A percentile compares a stretch with the other conserved stretches of the same genome.
Conservation (phyloP, 35 echinoderm and acorn worm species). For the Stichopus chloronotus region DNA sequence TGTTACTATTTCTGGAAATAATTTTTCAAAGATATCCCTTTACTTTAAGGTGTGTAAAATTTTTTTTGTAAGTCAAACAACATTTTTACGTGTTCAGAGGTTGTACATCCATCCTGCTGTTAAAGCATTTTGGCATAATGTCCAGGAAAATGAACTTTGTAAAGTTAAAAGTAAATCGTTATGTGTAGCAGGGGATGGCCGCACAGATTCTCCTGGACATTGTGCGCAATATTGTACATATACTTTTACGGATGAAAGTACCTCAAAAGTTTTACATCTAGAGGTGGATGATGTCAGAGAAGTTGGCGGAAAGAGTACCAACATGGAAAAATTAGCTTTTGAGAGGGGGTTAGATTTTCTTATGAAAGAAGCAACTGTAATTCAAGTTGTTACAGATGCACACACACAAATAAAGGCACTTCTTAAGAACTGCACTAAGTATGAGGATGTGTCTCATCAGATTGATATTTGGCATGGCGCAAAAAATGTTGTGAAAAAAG, state of each 20-base stretch:
- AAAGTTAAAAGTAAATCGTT: background rate
- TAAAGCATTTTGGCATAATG: slow-evolving; percentile 19
- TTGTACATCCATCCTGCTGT: slow-evolving; percentile 49
- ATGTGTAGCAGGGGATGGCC: slow-evolving; percentile 52
- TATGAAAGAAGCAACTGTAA: slow-evolving; percentile 28
- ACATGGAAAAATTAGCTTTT: slow-evolving; percentile 59
- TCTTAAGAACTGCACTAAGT: slow-evolving; percentile 37
- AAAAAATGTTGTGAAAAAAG: slow-evolving; percentile 63
- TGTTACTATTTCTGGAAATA: slow-evolving; percentile 52
- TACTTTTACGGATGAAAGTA: slow-evolving; percentile 47
- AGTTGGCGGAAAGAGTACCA: slow-evolving; percentile 53
- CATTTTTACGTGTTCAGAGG: slow-evolving; percentile 35
- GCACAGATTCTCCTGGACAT: slow-evolving; percentile 61
- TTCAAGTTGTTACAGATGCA: slow-evolving; percentile 47
- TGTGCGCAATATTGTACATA: slow-evolving; percentile 56
- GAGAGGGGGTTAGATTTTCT: slow-evolving; percentile 61
- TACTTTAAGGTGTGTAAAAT: slow-evolving; percentile 52
- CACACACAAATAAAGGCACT: slow-evolving; percentile 43
- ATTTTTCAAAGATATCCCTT: slow-evolving; percentile 35
- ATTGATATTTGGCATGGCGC: slow-evolving; percentile 63
- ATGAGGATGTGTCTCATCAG: slow-evolving; percentile 50
- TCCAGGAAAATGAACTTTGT: slow-evolving; percentile 14
- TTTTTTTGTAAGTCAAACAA: slow-evolving; percentile 47
- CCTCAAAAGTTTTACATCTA: slow-evolving; percentile 25
- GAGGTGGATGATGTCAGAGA: slow-evolving; percentile 48